A percentile compares a stretch with the other conserved stretches of the same genome.
phyloP scores from a whole-genome alignment of 2,113 vertebrate genomes.

The Zosterops hypoxanthus region DNA sequence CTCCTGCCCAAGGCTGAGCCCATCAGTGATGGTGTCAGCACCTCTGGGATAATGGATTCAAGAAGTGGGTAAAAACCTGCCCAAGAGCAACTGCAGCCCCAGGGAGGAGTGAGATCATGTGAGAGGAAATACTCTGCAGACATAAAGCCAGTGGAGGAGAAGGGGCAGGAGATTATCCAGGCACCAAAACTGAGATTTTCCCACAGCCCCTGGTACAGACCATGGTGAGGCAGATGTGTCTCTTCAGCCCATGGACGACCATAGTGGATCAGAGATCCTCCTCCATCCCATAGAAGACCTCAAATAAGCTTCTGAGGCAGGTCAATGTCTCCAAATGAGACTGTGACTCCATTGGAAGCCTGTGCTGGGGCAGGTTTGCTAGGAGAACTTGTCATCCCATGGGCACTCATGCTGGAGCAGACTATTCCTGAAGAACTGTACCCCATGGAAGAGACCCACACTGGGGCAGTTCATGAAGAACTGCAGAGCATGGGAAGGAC shows the following conservation, averaged over 20 bases:
- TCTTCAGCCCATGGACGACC: neutral
- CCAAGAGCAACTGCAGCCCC: neutral
- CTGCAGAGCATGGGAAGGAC: neutral
- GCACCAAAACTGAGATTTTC: fast-evolving
- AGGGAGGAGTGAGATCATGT: neutral
- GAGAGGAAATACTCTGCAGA: neutral
- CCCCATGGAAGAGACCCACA: fast-evolving
- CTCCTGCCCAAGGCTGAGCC: fast-evolving
- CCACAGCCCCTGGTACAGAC: fast-evolving
- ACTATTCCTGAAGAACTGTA: neutral
- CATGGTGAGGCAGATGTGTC: fast-evolving
- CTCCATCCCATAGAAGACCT: neutral
- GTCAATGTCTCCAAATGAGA: fast-evolving
- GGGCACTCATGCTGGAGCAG: fast-evolving
- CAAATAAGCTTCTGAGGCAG: fast-evolving
- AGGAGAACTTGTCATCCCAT: neutral
- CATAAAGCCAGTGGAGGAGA: neutral
- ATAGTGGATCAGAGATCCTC: neutral
- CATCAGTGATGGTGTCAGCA: fast-evolving
- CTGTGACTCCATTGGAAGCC: fast-evolving
- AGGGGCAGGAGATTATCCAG: neutral
- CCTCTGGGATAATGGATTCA: neutral
- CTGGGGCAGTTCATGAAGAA: neutral
- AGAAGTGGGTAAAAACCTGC: neutral
- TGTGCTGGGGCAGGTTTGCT: fast-evolving